Evolutionary conservation across 2,888 invertebrate species (phyloP), one percentile per base, ranked within the genome.

Genomic region (Drosophila merina): DNA sequence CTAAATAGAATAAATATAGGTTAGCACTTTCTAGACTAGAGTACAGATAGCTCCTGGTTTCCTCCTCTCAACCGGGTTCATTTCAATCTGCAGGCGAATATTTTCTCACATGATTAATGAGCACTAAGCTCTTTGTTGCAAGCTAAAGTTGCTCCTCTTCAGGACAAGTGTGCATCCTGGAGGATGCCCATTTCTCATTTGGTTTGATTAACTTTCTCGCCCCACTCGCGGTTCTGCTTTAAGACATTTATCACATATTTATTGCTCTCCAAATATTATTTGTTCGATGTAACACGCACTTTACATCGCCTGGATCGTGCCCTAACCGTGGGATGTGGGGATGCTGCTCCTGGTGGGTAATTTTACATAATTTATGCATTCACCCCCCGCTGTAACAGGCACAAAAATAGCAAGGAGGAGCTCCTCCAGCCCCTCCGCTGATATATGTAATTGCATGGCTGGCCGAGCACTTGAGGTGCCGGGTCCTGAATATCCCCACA

Each of bases 291-390:
- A 74, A 74, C 74, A 74, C 63, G 58, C 72, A 67, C 56, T 52
- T 58, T 64, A 63, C 66, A 59, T 25, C 36, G 36, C 36, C 36
- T 36, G 36, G 36, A 59, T 25, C 36, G 36, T 5, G 28, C 28
- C 28, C 28, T 28, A 28, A 28, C 28, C 28, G 36, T 14, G 28
- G 50, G 47, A 30, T 45, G 26, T 48, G 14, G 28, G 50, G 47
- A 30, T 45, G 26, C 51, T 50, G 38, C 57, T 52, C 20, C 59
- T 62, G 50, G 30, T 47, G 72, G 75, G 77, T 79, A 83, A 86
- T 86, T 83, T 79, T 67, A 73, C 74, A 84, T 84, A 86, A 83
- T 84, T 83, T 84, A 83, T 83, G 85, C 85, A 84, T 82, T 82
- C 72, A 72, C 79, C 85, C 74, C 71, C 73, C 40, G 38, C 64